Evolutionary conservation across 2,113 vertebrate species (phyloP).

Genomic region (Baryphthengus martii): DNA sequence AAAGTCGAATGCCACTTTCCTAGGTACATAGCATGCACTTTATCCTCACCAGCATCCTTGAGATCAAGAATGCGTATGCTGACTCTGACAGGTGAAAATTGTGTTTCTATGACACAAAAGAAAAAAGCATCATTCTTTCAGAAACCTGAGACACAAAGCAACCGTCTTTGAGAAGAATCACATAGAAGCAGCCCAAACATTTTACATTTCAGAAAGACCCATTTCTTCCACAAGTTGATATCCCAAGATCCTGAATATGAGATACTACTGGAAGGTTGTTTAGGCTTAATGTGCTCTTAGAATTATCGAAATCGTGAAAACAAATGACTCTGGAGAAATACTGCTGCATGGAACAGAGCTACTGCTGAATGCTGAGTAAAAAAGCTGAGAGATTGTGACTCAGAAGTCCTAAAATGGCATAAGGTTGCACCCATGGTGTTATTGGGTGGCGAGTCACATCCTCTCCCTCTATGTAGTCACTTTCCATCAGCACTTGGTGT

Average conservation of each 20-base stretch:
- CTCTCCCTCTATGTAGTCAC: rapidly evolving
- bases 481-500: background rate
- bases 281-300: background rate
- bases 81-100: background rate
- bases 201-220: background rate
- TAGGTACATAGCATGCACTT: too few relatives aligned
- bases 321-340: background rate
- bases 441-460: background rate
- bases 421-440: rapidly evolving
- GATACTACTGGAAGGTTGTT: background rate
- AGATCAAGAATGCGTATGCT: background rate
- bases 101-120: background rate
- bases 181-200: background rate
- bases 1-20: too few relatives aligned
- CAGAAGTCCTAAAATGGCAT: rapidly evolving
- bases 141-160: background rate
- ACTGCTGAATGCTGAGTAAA: background rate
- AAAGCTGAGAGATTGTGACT: background rate
- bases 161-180: background rate
- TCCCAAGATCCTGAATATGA: background rate
- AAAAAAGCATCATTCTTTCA: background rate
- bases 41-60: background rate
- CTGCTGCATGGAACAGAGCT: background rate
- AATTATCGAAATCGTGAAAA: background rate
- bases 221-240: background rate